These are phyloP conservation scores for Lasioglossum villosulum DNA, from an alignment of 2,888 invertebrate genomes.

Conservation along the genomic window DNA sequence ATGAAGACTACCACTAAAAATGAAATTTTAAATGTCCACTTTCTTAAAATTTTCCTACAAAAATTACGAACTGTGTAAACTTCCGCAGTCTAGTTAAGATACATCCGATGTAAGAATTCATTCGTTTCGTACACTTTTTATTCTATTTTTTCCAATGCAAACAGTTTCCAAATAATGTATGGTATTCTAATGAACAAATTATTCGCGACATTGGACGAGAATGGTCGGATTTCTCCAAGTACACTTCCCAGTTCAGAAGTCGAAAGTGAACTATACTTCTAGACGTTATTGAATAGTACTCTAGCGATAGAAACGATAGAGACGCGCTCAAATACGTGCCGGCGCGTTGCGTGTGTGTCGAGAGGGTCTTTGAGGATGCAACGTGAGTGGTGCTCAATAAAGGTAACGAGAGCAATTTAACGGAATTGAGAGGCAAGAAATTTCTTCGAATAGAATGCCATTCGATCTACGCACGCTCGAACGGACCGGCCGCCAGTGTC, in stretches of 20 bases:
- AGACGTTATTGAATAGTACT: background rate
- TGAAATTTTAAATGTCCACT: too few relatives aligned
- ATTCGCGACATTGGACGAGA: background rate
- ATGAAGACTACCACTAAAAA: too few relatives aligned
- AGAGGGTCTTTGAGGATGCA: background rate
- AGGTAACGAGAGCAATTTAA: slow-evolving; percentile 38
- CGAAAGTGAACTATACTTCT: slow-evolving; percentile 1
- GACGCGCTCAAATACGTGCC: background rate
- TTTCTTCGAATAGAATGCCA: slow-evolving; percentile 24
- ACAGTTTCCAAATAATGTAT: background rate
- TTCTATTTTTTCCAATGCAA: background rate
- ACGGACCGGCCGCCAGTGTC: slow-evolving; percentile 12
- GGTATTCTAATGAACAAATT: background rate
- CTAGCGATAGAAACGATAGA: background rate
- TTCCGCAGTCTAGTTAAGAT: too few relatives aligned
- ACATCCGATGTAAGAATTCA: too few relatives aligned
- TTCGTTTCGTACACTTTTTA: too few relatives aligned
- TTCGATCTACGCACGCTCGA: slow-evolving; percentile 13
- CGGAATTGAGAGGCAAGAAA: slow-evolving; percentile 32
- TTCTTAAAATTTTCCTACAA: too few relatives aligned
- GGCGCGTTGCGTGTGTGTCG: background rate
- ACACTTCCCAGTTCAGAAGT: background rate
- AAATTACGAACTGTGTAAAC: too few relatives aligned
- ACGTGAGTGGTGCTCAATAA: slow-evolving; percentile 5
- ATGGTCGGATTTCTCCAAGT: background rate